Conservation (phyloP, 2,113 vertebrate species). For the Willisornis vidua region DNA sequence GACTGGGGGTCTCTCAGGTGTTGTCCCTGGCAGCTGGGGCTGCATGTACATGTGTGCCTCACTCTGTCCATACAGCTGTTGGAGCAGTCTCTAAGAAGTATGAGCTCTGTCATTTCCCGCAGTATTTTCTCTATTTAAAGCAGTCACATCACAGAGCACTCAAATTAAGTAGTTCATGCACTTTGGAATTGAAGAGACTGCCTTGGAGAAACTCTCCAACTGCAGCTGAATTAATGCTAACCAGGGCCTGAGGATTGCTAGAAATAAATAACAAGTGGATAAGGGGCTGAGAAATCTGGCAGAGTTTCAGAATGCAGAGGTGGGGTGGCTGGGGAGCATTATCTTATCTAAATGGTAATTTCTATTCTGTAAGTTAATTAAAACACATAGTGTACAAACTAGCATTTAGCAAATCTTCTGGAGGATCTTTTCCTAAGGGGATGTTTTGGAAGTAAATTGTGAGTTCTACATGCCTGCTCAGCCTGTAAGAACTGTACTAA, state of each 20-base stretch:
- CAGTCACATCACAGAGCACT: constrained; percentile 63
- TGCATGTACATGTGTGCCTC: fast-evolving
- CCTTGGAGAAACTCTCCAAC: constrained; percentile 66
- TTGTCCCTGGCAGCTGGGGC: not conserved
- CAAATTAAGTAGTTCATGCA: constrained; percentile 65
- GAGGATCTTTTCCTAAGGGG: constrained; percentile 27
- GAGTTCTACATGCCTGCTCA: not conserved
- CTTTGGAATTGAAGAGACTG: constrained; percentile 60
- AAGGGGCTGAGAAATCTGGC: constrained; percentile 27
- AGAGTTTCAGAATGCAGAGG: constrained; percentile 6
- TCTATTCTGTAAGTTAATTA: constrained; percentile 28
- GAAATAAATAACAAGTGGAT: not conserved
- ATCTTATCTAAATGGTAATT: constrained; percentile 57
- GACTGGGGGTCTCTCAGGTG: not conserved
- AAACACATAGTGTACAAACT: constrained; percentile 39
- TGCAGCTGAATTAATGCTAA: constrained; percentile 13
- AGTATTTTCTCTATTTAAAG: constrained; percentile 70
- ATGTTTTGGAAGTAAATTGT: constrained; percentile 11
- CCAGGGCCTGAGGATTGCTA: not conserved
- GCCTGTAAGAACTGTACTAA: not conserved
- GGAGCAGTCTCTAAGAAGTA: not conserved
- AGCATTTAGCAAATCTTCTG: constrained; percentile 4
- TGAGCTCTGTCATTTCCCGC: constrained; percentile 20
- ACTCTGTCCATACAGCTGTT: not conserved
- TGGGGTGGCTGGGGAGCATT: constrained; percentile 28